Percentiles rank a stretch among this genome's conserved stretches.
phyloP scores from a whole-genome alignment of 2,797 vertebrate genomes.

The Chelonia mydas region DNA sequence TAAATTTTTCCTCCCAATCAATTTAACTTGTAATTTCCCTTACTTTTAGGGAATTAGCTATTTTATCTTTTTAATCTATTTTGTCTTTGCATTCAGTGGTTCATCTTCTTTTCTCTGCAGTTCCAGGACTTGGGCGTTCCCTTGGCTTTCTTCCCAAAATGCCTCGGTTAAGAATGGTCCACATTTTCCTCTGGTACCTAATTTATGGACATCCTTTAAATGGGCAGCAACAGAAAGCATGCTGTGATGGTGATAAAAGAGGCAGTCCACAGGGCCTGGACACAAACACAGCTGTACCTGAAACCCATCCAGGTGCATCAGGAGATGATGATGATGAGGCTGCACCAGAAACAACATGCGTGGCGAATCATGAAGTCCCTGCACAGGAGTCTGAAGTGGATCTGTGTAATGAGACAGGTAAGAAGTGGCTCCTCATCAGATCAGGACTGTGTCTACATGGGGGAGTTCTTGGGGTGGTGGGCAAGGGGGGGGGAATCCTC shows the following conservation, averaged over 20 bases:
- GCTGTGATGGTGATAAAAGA: conserved; percentile 12
- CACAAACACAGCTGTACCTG: not conserved
- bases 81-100: not conserved
- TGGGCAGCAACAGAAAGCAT: not conserved
- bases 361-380: conserved; percentile 12
- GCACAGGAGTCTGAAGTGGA: conserved; percentile 72
- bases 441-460: not conserved
- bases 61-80: conserved; percentile 26
- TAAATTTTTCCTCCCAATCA: not conserved
- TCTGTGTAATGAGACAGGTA: conserved; percentile 72
- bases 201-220: conserved; percentile 88
- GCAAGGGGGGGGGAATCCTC: not conserved
- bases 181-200: conserved; percentile 94
- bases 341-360: not conserved
- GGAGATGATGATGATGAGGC: conserved; percentile 31
- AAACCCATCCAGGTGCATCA: not conserved
- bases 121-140: conserved; percentile 90
- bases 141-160: conserved; percentile 96
- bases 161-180: conserved; percentile 89
- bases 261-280: not conserved
- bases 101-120: conserved; percentile 72
- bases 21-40: not conserved
- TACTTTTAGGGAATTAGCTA: not conserved
- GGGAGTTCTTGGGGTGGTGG: not conserved
- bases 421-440: not conserved